Conservation (phyloP, 2,797 vertebrate genomes). For the Aldrovandia affinis region DNA sequence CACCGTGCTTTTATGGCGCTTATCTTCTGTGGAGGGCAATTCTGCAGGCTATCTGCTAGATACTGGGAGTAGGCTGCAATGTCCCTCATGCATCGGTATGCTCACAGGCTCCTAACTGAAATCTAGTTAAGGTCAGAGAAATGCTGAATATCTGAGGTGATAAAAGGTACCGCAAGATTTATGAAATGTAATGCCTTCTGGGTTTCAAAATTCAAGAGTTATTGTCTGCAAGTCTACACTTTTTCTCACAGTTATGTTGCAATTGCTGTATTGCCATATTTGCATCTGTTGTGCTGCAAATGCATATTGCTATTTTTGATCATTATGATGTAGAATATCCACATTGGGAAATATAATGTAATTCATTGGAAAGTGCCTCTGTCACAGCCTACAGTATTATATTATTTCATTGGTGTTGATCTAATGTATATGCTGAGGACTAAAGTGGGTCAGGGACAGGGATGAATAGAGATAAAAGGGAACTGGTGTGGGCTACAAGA, state of each 20-base stretch:
- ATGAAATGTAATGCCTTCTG: background rate
- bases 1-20: slow-evolving; percentile 12
- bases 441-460: slow-evolving; percentile 49
- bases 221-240: background rate
- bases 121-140: background rate
- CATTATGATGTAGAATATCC: background rate
- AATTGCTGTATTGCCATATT: background rate
- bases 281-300: background rate
- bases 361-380: background rate
- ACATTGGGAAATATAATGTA: background rate
- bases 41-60: background rate
- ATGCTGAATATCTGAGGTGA: background rate
- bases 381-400: background rate
- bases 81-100: background rate
- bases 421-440: slow-evolving; percentile 8
- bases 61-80: background rate
- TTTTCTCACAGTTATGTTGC: background rate
- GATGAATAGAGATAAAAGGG: slow-evolving; percentile 75
- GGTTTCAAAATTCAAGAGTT: background rate
- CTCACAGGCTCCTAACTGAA: background rate
- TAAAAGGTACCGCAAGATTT: background rate
- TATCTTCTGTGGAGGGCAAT: slow-evolving; percentile 18
- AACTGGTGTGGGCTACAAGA: slow-evolving; percentile 57
- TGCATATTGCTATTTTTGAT: background rate
- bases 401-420: slow-evolving; percentile 15